These are phyloP conservation scores for Eurosta solidaginis DNA, from an alignment of 1,140 invertebrate genomes.

Conservation along the genomic window DNA sequence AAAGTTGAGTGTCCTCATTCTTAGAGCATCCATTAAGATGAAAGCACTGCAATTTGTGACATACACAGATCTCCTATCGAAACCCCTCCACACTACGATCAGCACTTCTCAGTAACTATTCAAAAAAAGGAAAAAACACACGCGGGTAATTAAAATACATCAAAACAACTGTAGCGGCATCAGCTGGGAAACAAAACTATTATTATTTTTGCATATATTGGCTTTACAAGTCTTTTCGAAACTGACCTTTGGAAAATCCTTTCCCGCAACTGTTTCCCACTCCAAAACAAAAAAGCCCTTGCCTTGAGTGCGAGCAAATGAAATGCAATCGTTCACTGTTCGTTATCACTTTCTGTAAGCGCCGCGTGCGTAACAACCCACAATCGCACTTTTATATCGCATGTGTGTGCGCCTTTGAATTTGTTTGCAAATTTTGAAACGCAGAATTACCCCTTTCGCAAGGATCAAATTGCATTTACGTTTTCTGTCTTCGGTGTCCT, in stretches of 20 bases:
- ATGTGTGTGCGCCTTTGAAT: background rate
- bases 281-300: too few species aligned
- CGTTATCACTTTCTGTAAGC: background rate
- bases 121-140: conserved; percentile 6
- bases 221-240: background rate
- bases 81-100: too few species aligned
- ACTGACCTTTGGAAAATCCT: background rate
- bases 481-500: conserved; percentile 31
- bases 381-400: background rate
- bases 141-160: conserved; percentile 29
- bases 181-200: background rate
- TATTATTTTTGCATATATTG: background rate
- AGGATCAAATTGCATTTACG: conserved; percentile 30
- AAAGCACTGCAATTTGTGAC: too few species aligned
- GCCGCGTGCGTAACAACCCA: background rate
- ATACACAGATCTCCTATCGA: too few species aligned
- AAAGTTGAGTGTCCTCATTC: too few species aligned
- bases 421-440: background rate
- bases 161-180: background rate
- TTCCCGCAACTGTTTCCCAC: background rate
- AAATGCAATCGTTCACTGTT: background rate
- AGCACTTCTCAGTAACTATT: too few species aligned
- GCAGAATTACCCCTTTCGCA: conserved; percentile 19
- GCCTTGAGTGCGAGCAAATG: background rate
- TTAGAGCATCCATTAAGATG: too few species aligned